Conservation (phyloP, 2,888 invertebrate genomes). For the Cephus pygmeus region DNA sequence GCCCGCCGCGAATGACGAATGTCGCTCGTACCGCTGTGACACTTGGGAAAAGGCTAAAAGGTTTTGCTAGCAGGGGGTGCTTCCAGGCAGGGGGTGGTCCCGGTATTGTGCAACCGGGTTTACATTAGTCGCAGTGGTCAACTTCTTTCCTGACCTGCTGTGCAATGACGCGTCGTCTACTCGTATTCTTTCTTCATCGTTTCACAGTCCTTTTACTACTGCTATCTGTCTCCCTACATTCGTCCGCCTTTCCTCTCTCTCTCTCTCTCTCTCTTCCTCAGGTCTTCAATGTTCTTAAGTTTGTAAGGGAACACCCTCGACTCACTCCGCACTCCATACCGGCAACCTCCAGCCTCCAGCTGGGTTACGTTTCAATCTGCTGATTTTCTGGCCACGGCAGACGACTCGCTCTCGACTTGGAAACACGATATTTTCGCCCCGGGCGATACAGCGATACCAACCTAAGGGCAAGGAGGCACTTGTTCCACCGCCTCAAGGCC, state of each 20-base stretch:
- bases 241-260: constrained; percentile 16
- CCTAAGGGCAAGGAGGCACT: not conserved
- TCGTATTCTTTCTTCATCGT: constrained; percentile 18
- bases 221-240: constrained; percentile 20
- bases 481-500: not conserved
- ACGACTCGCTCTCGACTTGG: constrained; percentile 10
- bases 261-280: constrained; percentile 13
- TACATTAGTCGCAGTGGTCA: constrained; percentile 36
- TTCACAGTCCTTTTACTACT: not conserved
- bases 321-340: constrained; percentile 6
- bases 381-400: constrained; percentile 21
- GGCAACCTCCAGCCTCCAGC: constrained; percentile 9
- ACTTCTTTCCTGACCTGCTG: constrained; percentile 21
- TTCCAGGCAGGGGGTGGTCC: constrained; percentile 34
- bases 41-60: constrained; percentile 48
- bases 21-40: constrained; percentile 21
- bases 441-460: constrained; percentile 10
- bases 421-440: constrained; percentile 35
- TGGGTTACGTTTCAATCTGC: constrained; percentile 40
- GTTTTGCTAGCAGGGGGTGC: constrained; percentile 51
- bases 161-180: constrained; percentile 20
- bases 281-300: not conserved
- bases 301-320: constrained; percentile 13
- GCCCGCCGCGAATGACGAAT: constrained; percentile 16
- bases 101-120: constrained; percentile 45